Base-by-base conservation (phyloP, 35 echinoderm and acorn worm genomes). In the Apostichopus parvimensis region DNA sequence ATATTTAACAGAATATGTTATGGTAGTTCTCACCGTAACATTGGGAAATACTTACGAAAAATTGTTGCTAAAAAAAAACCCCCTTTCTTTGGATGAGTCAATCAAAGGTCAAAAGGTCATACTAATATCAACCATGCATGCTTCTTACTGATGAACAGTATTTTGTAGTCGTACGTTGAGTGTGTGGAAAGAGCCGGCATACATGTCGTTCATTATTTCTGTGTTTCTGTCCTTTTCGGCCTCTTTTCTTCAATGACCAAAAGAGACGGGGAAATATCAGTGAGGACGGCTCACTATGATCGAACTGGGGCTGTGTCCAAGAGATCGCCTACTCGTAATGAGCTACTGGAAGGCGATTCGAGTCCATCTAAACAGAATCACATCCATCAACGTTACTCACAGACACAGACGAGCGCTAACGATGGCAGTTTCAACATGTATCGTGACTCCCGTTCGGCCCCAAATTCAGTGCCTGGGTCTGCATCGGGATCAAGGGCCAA, bases 401-500 rank as follows among this genome's bases (percentile, higher is more conserved):
- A 64, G 14, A 61, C 58, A 61, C 58, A 61, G 58, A 61, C 58
- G 20, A 57, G 82, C 23, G 54, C 45, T 54, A 71, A 68, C 73
- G 87, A 86, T 57, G 83, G 70, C 56, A 56, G 66, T 54, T 91
- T 83, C 54, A 45, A 84, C 65, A 64, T 87, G 53, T 87, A 92
- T 22, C 70, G 82, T 20, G 88, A 78, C 77, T 85, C 81, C 23
- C 92, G 92, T 24, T 94, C 95, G 17, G 90, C 90, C 12, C 87
- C 95, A 25, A 96, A 80, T 77, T 96, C 95, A 21, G 55, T 92
- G 83, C 95, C 95, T 13, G 95, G 95, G 9, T 96, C 95, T 13
- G 85, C 94, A 83, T 78, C 94, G 11, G 92, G 94, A 26, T 98
- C 96, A 14, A 93, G 82, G 52, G 82, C 92, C 20, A 87, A 79